Percentiles rank a stretch among this genome's conserved stretches.
Evolutionary conservation across 2,113 vertebrate species (phyloP).

Genomic region (Paraplagusia blochii): DNA sequence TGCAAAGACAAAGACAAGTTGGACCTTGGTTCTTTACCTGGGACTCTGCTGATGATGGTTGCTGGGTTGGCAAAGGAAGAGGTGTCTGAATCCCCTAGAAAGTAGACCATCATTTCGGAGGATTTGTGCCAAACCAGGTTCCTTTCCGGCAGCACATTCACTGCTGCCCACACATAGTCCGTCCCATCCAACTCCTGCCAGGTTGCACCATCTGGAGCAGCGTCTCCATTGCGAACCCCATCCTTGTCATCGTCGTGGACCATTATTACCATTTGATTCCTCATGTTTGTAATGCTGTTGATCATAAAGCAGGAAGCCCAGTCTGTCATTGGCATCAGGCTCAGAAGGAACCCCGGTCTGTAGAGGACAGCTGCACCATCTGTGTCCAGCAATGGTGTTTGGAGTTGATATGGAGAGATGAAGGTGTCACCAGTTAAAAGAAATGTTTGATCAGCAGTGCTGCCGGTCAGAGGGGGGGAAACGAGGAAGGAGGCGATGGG

Average conservation of each 20-base stretch:
- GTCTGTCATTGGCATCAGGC: constrained; percentile 44
- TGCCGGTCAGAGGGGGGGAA: background rate
- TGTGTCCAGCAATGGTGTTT: fast-evolving
- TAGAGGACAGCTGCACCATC: constrained; percentile 10
- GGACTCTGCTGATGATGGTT: constrained; percentile 33
- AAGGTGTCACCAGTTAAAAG: constrained; percentile 6
- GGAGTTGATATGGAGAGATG: fast-evolving
- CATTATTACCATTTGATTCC: constrained; percentile 37
- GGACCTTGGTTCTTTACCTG: constrained; percentile 54
- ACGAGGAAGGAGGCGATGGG: constrained; percentile 24
- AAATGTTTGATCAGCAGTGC: fast-evolving
- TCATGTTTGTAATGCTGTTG: fast-evolving
- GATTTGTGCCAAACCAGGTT: constrained; percentile 60
- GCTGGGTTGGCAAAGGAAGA: constrained; percentile 53
- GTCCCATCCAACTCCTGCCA: constrained; percentile 44
- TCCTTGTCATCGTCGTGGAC: background rate
- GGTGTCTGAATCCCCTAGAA: fast-evolving
- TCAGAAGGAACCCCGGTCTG: constrained; percentile 42
- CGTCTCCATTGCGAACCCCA: fast-evolving
- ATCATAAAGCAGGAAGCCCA: constrained; percentile 60
- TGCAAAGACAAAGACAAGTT: too few relatives aligned
- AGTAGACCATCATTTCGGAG: constrained; percentile 64
- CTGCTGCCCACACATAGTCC: background rate
- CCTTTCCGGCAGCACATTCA: fast-evolving
- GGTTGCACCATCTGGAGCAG: fast-evolving